phyloP scores from a whole-genome alignment of 2,113 vertebrate genomes.

The Seriola dumerili region DNA sequence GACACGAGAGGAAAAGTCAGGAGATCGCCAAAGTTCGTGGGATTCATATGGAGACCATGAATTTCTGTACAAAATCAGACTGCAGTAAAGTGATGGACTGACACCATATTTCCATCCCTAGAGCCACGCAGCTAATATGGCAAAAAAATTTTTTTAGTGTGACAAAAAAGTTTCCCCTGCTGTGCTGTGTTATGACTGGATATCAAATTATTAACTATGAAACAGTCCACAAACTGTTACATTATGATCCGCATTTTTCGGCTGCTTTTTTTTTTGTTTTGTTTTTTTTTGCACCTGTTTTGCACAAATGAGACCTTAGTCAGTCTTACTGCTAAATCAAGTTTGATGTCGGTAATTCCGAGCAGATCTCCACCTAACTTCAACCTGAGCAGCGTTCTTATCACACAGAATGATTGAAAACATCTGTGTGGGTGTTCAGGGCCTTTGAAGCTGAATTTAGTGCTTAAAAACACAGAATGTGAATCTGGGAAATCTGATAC shows the following conservation, averaged over 20 bases:
- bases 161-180: not conserved
- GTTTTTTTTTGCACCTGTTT: not conserved
- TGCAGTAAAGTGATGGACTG: no score
- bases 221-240: not conserved
- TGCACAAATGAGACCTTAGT: not conserved
- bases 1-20: no score
- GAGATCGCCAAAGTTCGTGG: no score
- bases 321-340: not conserved
- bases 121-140: no score
- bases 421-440: not conserved
- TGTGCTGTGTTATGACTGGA: not conserved
- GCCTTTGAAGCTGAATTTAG: not conserved
- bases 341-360: not conserved
- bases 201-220: not conserved
- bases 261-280: no score
- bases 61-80: not conserved
- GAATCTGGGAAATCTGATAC: not conserved
- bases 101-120: no score
- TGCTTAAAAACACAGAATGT: not conserved
- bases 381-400: not conserved
- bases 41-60: not conserved
- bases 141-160: not conserved
- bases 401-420: not conserved
- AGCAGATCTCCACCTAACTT: not conserved
- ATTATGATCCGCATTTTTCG: not conserved